phyloP scores from a whole-genome alignment of 2,888 invertebrate species.

The Ophion costatus region DNA sequence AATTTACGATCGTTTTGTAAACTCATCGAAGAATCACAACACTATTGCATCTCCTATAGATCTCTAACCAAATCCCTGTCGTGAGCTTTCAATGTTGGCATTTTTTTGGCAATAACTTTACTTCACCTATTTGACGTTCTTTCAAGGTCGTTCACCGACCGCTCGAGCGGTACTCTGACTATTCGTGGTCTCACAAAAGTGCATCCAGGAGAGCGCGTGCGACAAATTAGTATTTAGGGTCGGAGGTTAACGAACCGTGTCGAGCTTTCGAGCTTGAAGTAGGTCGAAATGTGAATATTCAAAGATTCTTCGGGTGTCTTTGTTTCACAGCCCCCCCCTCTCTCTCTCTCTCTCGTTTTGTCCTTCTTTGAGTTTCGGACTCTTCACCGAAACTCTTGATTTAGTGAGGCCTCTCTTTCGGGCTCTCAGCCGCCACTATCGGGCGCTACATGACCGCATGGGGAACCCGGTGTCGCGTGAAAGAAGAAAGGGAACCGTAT shows the following conservation, averaged over 20 bases:
- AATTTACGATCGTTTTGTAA: too few species aligned
- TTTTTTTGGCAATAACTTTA: background rate
- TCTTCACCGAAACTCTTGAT: conserved; percentile 37
- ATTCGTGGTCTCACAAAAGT: background rate
- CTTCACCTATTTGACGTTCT: background rate
- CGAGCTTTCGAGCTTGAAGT: conserved; percentile 15
- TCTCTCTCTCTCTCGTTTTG: background rate
- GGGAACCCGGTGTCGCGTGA: conserved; percentile 46
- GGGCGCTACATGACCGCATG: background rate
- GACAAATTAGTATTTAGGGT: conserved; percentile 27
- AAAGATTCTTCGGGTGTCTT: conserved; percentile 33
- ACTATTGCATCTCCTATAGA: too few species aligned
- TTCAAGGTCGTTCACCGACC: background rate
- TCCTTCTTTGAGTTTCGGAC: background rate
- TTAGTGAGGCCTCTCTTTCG: conserved; percentile 12
- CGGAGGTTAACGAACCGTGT: conserved; percentile 54
- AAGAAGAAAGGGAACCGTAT: conserved; percentile 44
- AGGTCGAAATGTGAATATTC: conserved; percentile 62
- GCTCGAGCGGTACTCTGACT: background rate
- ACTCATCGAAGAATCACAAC: too few species aligned
- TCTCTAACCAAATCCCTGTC: too few species aligned
- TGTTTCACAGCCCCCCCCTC: background rate
- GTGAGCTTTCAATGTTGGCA: too few species aligned
- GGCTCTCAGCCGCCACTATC: background rate
- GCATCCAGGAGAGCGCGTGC: background rate